A percentile compares a stretch with the other conserved stretches of the same genome.
Evolutionary conservation across 2,113 vertebrate species (phyloP).

Genomic region (Ailuropoda melanoleuca): DNA sequence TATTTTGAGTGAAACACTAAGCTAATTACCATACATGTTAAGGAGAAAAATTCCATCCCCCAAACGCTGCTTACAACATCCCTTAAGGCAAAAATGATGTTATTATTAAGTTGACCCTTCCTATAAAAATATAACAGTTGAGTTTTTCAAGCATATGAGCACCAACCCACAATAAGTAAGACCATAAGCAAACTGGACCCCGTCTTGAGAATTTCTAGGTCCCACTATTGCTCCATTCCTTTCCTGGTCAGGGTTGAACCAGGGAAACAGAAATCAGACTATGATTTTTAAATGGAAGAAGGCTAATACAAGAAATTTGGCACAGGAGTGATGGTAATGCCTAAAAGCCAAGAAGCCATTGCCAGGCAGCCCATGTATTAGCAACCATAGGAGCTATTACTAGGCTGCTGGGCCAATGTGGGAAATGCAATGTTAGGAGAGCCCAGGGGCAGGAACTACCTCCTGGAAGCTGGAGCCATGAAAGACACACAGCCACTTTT

Average conservation of each 20-base stretch:
- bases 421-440: rapidly evolving
- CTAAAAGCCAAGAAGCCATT: not conserved
- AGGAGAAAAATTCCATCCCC: constrained; percentile 16
- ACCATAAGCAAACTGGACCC: not conserved
- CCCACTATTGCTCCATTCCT: not conserved
- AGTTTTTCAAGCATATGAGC: not conserved
- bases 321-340: not conserved
- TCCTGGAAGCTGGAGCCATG: not conserved
- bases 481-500: not conserved
- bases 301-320: not conserved
- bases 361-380: not conserved
- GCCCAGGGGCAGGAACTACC: not conserved
- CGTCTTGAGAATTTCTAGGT: not conserved
- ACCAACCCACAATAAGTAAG: not conserved
- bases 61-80: not conserved
- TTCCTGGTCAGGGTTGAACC: not conserved
- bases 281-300: not conserved
- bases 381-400: not conserved
- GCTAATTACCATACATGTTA: not conserved
- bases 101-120: not conserved
- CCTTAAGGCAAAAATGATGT: not conserved
- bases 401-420: not conserved
- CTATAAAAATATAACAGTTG: not conserved
- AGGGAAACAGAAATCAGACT: not conserved
- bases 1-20: constrained; percentile 18